Evolutionary conservation across 1,140 invertebrate genomes (phyloP).

Genomic region (Neodiprion fabricii): DNA sequence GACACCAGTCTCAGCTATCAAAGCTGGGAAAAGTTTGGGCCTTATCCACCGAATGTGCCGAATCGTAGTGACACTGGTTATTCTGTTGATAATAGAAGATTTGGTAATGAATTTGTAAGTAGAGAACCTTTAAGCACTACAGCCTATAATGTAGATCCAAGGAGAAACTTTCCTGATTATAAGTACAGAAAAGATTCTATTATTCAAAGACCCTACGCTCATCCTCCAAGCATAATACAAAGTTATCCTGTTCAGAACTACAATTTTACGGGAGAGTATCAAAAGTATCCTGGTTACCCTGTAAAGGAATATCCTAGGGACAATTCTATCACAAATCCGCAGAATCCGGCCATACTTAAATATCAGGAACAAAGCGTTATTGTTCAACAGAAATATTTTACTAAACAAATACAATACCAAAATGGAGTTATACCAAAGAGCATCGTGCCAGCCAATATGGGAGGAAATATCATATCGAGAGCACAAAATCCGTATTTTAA

Average conservation of each 20-base stretch:
- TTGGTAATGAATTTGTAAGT: conserved; percentile 39
- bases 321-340: conserved; percentile 31
- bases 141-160: conserved; percentile 42
- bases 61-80: conserved; percentile 48
- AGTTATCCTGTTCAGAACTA: conserved; percentile 53
- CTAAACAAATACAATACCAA: conserved; percentile 50
- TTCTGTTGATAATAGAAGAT: conserved; percentile 43
- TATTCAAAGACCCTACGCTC: conserved; percentile 42
- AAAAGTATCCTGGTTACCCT: conserved; percentile 49
- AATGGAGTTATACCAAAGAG: conserved; percentile 38
- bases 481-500: conserved; percentile 51
- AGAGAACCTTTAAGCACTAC: conserved; percentile 36
- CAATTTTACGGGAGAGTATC: conserved; percentile 46
- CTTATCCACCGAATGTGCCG: conserved; percentile 42
- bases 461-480: conserved; percentile 33
- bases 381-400: conserved; percentile 46
- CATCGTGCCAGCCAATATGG: conserved; percentile 27
- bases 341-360: conserved; percentile 46
- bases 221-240: conserved; percentile 39
- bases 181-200: conserved; percentile 49
- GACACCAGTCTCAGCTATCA: conserved; percentile 47
- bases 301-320: conserved; percentile 44
- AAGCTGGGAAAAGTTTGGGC: conserved; percentile 51
- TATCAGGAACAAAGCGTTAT: conserved; percentile 44
- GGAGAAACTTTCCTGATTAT: conserved; percentile 46